Conservation (phyloP, 2,888 invertebrate genomes). For the Halictus quadricinctus region DNA sequence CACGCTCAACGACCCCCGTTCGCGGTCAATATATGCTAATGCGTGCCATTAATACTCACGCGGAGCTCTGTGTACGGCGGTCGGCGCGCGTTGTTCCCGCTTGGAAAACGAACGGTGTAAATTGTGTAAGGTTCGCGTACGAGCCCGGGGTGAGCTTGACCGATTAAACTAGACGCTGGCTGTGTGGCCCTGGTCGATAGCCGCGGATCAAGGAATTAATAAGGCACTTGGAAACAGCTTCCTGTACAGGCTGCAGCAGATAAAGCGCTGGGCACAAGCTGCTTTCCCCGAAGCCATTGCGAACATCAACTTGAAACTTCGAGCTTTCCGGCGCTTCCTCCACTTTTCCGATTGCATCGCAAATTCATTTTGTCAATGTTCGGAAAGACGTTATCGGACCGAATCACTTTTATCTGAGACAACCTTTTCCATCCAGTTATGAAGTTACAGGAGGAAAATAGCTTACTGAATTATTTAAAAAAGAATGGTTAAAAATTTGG, state of each 20-base stretch:
- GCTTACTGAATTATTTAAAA: no score
- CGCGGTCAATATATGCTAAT: conserved; percentile 71
- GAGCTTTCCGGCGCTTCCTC: not conserved
- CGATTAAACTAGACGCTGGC: conserved; percentile 48
- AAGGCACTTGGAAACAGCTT: conserved; percentile 18
- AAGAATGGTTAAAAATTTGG: no score
- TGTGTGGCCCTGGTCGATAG: conserved; percentile 38
- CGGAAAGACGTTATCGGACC: not conserved
- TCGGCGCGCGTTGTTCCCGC: not conserved
- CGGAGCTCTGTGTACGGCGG: conserved; percentile 11
- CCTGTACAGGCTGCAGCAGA: not conserved
- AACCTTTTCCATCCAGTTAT: not conserved
- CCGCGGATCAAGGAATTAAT: conserved; percentile 51
- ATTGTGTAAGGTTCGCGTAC: conserved; percentile 38
- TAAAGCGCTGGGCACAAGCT: not conserved
- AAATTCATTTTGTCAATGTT: not conserved
- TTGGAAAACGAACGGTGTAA: conserved; percentile 44
- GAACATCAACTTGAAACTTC: not conserved
- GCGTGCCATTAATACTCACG: conserved; percentile 61
- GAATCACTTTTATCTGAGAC: not conserved
- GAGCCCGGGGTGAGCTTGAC: conserved; percentile 50
- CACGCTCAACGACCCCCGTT: conserved; percentile 60
- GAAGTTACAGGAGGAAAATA: no score
- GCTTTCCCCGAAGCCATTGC: not conserved
- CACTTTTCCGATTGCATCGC: not conserved